Evolutionary conservation across 2,113 vertebrate species (phyloP), one percentile per base, ranked within the genome.

Genomic region (Tautogolabrus adspersus): DNA sequence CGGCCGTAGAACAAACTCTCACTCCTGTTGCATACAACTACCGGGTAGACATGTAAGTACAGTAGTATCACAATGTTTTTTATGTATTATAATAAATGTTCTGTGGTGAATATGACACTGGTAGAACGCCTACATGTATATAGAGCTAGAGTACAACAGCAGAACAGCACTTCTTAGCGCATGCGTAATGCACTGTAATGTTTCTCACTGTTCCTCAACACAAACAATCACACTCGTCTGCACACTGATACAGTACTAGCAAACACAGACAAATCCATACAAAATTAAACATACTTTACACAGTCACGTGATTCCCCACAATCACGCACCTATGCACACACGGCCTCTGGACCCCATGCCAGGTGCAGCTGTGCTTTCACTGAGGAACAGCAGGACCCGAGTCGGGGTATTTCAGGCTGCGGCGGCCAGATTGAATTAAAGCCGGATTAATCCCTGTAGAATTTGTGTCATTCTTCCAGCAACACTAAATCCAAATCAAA

Each of bases 401-500:
- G 79, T 66, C 1, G 46, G 59, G 85, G 85, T 92, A 90, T 93
- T 94, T 92, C 85, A 81, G 90, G 89, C 81, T 65, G 71, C 26
- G 16, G 72, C 61, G 58, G 75, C 72, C 87, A 93, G 93, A 94
- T 92, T 92, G 90, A 93, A 94, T 93, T 92, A 93, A 94, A 94
- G 87, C 87, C 79, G 84, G 87, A 93, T 94, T 94, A 95, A 93
- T 94, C 92, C 81, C 83, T 90, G 85, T 69, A 87, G 87, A 92
- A 91, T 92, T 89, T 90, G 82, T 91, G 89, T 89, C 88, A 89
- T 92, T 92, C 90, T 88, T 89, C 88, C 69, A 83, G 87, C 82
- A 87, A 90, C 90, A 89, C 88, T 87, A 91, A 95, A 91, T 89
- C 86, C 88, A 88, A 92, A 93, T 93, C 84, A 87, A 94, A 93